These are phyloP conservation scores for Miichthys miiuy DNA, from an alignment of 2,797 vertebrate genomes.

Conservation along the genomic window DNA sequence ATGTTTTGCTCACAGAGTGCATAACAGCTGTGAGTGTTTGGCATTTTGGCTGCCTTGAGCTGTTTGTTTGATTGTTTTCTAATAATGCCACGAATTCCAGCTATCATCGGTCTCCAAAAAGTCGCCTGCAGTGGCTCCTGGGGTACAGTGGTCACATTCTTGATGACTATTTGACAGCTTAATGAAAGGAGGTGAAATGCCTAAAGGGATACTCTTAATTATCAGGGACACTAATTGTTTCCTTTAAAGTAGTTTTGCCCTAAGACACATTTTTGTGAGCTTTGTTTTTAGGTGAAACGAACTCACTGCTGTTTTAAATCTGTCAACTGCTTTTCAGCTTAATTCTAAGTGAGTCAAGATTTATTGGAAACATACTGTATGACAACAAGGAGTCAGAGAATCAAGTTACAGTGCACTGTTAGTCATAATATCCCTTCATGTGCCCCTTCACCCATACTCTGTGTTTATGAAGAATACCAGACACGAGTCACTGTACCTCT, in stretches of 20 bases:
- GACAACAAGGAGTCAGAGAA: conserved; percentile 17
- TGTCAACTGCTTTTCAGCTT: background rate
- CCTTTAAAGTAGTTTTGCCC: background rate
- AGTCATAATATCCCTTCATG: conserved; percentile 48
- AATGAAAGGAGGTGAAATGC: background rate
- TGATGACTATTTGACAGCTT: background rate
- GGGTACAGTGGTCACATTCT: background rate
- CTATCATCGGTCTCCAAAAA: background rate
- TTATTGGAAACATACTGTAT: background rate
- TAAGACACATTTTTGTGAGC: background rate
- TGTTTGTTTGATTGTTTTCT: background rate
- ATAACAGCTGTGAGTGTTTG: background rate
- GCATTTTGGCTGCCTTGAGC: background rate
- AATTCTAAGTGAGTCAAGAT: background rate
- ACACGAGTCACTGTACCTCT: conserved; percentile 36
- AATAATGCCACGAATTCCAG: background rate
- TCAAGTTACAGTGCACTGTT: conserved; percentile 33
- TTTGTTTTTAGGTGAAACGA: background rate
- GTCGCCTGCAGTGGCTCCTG: background rate
- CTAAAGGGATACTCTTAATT: background rate
- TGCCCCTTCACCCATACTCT: conserved; percentile 24
- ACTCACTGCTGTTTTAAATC: background rate
- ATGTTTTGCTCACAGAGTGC: background rate
- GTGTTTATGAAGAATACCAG: conserved; percentile 64
- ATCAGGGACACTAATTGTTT: background rate